Conservation (phyloP, 2,113 vertebrate genomes). For the Misgurnus mizolepis region DNA sequence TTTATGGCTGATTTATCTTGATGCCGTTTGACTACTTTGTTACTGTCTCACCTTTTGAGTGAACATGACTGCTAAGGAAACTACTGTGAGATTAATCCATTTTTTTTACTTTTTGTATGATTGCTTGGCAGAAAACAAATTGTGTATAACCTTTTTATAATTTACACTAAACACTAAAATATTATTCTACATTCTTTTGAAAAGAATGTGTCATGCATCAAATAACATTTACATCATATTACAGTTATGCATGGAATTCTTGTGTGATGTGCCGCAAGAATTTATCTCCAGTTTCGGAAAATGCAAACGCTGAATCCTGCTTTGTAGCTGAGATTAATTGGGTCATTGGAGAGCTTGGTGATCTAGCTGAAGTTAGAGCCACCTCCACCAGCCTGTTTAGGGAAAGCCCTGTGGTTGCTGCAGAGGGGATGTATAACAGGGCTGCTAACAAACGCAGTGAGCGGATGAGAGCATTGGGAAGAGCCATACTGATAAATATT, state of each 20-base stretch:
- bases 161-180: too few relatives aligned
- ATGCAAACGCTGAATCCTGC: constrained; percentile 17
- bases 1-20: constrained; percentile 6
- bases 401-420: constrained; percentile 38
- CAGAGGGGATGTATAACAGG: constrained; percentile 49
- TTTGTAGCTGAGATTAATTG: constrained; percentile 41
- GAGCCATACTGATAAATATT: constrained; percentile 52
- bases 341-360: constrained; percentile 30
- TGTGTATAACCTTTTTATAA: background rate
- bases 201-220: background rate
- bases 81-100: too few relatives aligned
- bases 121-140: background rate
- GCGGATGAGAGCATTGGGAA: constrained; percentile 7
- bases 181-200: background rate
- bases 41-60: background rate
- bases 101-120: background rate
- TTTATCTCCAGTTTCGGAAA: background rate
- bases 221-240: background rate
- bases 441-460: constrained; percentile 41
- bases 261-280: background rate
- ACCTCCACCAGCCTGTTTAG: constrained; percentile 13
- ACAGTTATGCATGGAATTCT: background rate
- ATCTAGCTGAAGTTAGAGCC: constrained; percentile 28
- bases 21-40: constrained; percentile 41
- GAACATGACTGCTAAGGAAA: too few relatives aligned